Evolutionary conservation across 2,113 vertebrate species (phyloP).

Genomic region (Pituophis catenifer): DNA sequence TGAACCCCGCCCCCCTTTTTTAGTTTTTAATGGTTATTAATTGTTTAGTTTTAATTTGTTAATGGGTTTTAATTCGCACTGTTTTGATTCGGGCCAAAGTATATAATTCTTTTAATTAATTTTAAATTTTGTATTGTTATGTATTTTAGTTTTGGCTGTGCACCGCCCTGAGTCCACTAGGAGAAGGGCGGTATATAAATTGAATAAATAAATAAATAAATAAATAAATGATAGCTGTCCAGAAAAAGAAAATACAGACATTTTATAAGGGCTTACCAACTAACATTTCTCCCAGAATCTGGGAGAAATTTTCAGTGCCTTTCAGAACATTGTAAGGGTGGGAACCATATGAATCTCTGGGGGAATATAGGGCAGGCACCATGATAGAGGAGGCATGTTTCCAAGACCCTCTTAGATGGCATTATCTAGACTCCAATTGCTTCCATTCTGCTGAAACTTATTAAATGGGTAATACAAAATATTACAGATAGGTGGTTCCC

Average conservation of each 20-base stretch:
- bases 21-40: too few species aligned
- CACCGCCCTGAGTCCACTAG: too few species aligned
- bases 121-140: too few species aligned
- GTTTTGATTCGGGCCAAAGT: too few species aligned
- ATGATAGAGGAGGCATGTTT: neutral
- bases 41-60: too few species aligned
- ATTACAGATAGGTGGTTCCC: neutral
- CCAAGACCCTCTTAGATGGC: neutral
- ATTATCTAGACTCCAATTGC: neutral
- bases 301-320: neutral
- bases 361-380: neutral
- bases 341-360: neutral
- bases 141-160: too few species aligned
- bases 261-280: neutral
- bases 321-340: neutral
- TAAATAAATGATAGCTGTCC: neutral
- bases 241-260: neutral
- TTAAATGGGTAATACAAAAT: neutral
- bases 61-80: too few species aligned
- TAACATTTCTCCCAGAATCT: neutral
- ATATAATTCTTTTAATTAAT: too few species aligned
- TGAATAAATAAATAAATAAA: too few species aligned
- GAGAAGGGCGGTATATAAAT: too few species aligned
- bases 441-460: neutral
- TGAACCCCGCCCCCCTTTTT: too few species aligned